phyloP scores from a whole-genome alignment of 2,113 vertebrate species.

The Aramus guarauna region DNA sequence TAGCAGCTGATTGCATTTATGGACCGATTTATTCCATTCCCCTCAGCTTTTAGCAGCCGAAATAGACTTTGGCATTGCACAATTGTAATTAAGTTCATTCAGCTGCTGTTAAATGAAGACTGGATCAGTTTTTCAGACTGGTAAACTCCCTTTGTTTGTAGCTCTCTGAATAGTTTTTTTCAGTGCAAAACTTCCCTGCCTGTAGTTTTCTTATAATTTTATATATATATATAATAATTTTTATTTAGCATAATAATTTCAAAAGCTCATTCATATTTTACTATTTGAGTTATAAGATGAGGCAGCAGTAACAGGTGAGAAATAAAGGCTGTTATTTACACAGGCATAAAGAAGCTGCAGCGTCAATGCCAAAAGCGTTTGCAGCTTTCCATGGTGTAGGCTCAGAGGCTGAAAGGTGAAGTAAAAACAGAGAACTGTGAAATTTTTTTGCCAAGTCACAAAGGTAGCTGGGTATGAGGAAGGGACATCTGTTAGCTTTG shows the following conservation, averaged over 20 bases:
- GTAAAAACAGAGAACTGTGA: background rate
- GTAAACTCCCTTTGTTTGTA: background rate
- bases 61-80: background rate
- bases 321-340: background rate
- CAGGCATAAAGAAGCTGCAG: background rate
- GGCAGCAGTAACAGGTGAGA: background rate
- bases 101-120: background rate
- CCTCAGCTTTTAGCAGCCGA: background rate
- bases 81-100: background rate
- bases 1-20: background rate
- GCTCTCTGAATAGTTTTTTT: background rate
- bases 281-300: background rate
- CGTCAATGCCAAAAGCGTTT: background rate
- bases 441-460: background rate
- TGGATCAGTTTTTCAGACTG: background rate
- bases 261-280: background rate
- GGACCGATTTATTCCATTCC: background rate
- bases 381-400: background rate
- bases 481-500: background rate
- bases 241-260: background rate
- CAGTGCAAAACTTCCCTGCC: background rate
- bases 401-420: background rate
- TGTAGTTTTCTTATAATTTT: background rate
- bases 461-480: rapidly evolving
- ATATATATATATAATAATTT: no score